A percentile compares a stretch with the other conserved stretches of the same genome.
Evolutionary conservation across 2,113 vertebrate species (phyloP).

Genomic region (Sapajus apella): DNA sequence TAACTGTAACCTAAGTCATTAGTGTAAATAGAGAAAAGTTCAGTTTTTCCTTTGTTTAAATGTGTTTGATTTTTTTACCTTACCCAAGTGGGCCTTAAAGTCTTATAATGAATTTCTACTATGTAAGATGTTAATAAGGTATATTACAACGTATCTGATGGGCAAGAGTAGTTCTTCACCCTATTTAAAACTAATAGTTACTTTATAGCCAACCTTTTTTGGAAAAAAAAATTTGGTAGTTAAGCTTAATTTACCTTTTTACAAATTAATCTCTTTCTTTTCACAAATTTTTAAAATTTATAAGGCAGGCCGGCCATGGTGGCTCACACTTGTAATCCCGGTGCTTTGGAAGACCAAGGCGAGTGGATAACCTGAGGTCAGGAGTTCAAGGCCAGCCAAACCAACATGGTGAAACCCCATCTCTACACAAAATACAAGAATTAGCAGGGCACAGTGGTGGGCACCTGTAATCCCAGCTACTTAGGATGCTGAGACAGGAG

Average conservation of each 20-base stretch:
- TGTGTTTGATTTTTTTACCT: not conserved
- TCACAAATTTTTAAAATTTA: not conserved
- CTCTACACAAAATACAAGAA: no score
- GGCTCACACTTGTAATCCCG: no score
- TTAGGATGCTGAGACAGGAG: no score
- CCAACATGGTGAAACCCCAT: no score
- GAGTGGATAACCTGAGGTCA: no score
- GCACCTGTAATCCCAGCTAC: no score
- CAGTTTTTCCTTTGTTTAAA: not conserved
- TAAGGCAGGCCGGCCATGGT: not conserved
- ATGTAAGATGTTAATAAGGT: not conserved
- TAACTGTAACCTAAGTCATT: not conserved
- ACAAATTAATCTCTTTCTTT: not conserved
- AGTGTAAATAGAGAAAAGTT: not conserved
- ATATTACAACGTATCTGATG: not conserved
- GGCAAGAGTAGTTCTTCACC: not conserved
- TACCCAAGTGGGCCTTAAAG: not conserved
- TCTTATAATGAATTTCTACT: not conserved
- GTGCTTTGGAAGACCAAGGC: no score
- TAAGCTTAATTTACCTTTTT: not conserved
- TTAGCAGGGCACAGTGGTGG: no score
- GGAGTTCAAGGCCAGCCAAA: no score
- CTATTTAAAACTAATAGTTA: not conserved
- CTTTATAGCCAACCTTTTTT: not conserved
- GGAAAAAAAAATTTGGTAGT: not conserved